phyloP scores from a whole-genome alignment of 2,888 invertebrate species.

The Troides helena region DNA sequence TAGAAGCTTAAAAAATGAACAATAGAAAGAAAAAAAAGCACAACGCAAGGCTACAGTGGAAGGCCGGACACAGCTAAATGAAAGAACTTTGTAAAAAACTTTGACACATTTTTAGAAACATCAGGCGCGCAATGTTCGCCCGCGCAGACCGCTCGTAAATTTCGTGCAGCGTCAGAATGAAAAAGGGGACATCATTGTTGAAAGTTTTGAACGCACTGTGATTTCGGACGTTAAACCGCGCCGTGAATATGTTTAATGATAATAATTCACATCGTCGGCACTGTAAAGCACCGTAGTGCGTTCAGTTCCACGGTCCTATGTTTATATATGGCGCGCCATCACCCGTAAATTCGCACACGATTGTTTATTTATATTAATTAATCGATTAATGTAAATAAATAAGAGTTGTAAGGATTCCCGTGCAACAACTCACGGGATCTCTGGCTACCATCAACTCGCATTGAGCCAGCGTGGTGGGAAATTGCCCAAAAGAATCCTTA shows the following conservation, averaged over 20 bases:
- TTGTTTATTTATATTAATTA: not conserved
- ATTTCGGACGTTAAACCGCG: constrained; percentile 51
- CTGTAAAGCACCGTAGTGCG: constrained; percentile 12
- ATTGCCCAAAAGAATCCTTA: too few species aligned
- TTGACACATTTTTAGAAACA: constrained; percentile 81
- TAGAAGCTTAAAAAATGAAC: constrained; percentile 74
- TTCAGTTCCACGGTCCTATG: constrained; percentile 5
- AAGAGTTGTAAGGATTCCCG: too few species aligned
- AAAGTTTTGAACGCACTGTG: constrained; percentile 68
- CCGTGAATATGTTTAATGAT: constrained; percentile 53
- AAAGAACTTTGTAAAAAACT: constrained; percentile 78
- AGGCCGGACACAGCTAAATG: constrained; percentile 75
- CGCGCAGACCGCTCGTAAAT: constrained; percentile 73
- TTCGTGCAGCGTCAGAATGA: constrained; percentile 76
- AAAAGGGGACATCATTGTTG: constrained; percentile 78
- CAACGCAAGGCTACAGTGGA: constrained; percentile 68
- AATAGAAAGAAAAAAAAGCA: constrained; percentile 61
- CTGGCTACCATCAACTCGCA: too few species aligned
- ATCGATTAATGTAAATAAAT: too few species aligned
- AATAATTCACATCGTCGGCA: constrained; percentile 26
- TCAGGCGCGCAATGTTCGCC: constrained; percentile 75
- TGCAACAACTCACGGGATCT: too few species aligned
- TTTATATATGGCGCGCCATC: not conserved
- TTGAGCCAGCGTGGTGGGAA: too few species aligned
- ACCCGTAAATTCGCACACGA: not conserved